phyloP scores from a whole-genome alignment of 2,888 invertebrate species.

The Caenorhabditis sp. region DNA sequence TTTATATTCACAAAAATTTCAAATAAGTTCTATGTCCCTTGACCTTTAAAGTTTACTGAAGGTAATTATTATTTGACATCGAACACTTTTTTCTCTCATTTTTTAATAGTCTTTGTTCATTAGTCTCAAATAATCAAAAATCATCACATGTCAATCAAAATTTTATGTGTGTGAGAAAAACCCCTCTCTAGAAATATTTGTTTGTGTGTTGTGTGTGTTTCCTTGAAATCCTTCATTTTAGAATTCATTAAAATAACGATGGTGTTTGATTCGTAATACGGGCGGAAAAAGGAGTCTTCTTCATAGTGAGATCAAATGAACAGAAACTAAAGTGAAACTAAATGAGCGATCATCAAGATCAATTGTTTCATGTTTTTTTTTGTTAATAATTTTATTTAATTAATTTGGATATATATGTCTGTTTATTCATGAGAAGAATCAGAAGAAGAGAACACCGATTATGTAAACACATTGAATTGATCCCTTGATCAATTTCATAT shows the following conservation, averaged over 20 bases:
- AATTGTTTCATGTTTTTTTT: too few species aligned
- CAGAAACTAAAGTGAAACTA: background rate
- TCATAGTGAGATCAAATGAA: background rate
- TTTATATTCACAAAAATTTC: too few species aligned
- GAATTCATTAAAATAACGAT: background rate
- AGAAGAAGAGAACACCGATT: too few species aligned
- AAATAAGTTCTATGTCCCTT: too few species aligned
- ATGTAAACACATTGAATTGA: background rate
- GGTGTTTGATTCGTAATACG: background rate
- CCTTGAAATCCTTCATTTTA: background rate
- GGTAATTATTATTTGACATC: too few species aligned
- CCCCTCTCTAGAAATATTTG: background rate
- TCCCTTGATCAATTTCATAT: background rate
- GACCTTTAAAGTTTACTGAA: too few species aligned
- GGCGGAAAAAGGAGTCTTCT: background rate
- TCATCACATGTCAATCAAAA: background rate
- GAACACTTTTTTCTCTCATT: too few species aligned
- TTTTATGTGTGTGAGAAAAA: background rate
- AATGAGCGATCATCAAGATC: too few species aligned
- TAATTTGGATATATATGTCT: too few species aligned
- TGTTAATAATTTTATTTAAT: too few species aligned
- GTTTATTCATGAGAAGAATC: too few species aligned
- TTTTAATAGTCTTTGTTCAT: background rate
- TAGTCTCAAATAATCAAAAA: background rate
- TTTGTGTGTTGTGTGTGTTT: background rate